These are phyloP conservation scores for Xyliphius kryptos DNA, from an alignment of 2,113 vertebrate genomes.

Conservation along the genomic window DNA sequence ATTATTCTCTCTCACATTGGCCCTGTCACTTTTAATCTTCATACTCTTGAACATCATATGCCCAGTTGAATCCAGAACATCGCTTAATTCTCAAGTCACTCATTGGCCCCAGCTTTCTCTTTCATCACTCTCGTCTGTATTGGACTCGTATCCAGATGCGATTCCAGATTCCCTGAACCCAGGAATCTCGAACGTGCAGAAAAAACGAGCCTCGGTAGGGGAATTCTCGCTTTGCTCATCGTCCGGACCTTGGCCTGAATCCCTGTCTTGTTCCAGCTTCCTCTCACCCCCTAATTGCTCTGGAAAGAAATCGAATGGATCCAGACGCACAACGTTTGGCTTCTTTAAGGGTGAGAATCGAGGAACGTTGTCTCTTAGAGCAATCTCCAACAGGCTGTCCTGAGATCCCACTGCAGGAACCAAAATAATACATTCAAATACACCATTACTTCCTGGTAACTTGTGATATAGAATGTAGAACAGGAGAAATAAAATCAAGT, in stretches of 20 bases:
- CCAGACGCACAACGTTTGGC: conserved; percentile 74
- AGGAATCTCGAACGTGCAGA: conserved; percentile 85
- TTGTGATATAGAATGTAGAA: too few relatives aligned
- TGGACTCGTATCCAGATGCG: conserved; percentile 88
- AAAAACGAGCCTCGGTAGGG: conserved; percentile 58
- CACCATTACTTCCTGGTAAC: too few relatives aligned
- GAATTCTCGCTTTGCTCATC: conserved; percentile 48
- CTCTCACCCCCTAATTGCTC: conserved; percentile 40
- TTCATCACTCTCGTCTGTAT: conserved; percentile 90
- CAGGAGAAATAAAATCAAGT: too few relatives aligned
- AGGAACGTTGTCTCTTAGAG: conserved; percentile 79
- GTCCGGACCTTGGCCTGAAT: conserved; percentile 38
- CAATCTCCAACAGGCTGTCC: conserved; percentile 95
- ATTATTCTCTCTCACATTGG: too few relatives aligned
- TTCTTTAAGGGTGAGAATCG: conserved; percentile 68
- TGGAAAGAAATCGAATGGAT: conserved; percentile 81
- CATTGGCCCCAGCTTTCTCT: conserved; percentile 84
- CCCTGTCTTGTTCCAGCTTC: conserved; percentile 50
- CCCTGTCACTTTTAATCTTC: too few relatives aligned
- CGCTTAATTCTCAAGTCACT: too few relatives aligned
- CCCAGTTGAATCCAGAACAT: too few relatives aligned
- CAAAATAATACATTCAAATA: too few relatives aligned
- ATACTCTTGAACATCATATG: too few relatives aligned
- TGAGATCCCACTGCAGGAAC: conserved; percentile 80
- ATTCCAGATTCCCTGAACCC: conserved; percentile 90